phyloP scores from a whole-genome alignment of 2,113 vertebrate species.

The Pseudorectes ferrugineus region DNA sequence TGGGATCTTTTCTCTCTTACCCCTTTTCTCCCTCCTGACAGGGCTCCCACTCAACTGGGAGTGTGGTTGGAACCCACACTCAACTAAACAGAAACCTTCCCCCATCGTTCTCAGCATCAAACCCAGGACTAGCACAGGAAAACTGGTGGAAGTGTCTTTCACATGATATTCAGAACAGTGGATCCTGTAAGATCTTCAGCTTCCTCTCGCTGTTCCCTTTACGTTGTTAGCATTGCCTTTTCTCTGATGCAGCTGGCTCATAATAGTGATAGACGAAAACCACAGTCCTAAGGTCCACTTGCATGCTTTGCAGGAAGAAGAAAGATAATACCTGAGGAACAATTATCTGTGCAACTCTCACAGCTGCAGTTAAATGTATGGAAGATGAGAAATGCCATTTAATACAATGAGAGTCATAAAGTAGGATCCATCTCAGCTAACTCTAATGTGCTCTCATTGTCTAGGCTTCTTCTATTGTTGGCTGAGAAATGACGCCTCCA shows the following conservation, averaged over 20 bases:
- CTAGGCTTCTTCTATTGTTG: not conserved
- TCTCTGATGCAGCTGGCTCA: not conserved
- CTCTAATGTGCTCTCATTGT: not conserved
- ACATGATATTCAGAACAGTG: not conserved
- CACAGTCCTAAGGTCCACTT: not conserved
- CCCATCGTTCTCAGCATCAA: not conserved
- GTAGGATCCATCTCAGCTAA: not conserved
- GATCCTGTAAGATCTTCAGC: not conserved
- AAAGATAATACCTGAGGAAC: not conserved
- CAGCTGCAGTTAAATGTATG: not conserved
- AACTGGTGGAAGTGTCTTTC: not conserved
- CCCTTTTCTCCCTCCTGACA: not conserved
- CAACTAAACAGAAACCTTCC: not conserved
- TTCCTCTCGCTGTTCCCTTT: not conserved
- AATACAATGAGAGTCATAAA: not conserved
- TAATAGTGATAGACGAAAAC: accelerated
- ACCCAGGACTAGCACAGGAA: not conserved
- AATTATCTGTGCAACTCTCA: not conserved
- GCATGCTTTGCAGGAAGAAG: not conserved
- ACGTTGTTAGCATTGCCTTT: not conserved
- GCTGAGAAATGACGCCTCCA: not conserved
- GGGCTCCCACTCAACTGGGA: not conserved
- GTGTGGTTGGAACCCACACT: too few relatives aligned
- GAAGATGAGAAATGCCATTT: not conserved
- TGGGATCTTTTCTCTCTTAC: not conserved